These are phyloP conservation scores for Tribolium freemani DNA, from an alignment of 2,888 invertebrate genomes.

Conservation along the genomic window DNA sequence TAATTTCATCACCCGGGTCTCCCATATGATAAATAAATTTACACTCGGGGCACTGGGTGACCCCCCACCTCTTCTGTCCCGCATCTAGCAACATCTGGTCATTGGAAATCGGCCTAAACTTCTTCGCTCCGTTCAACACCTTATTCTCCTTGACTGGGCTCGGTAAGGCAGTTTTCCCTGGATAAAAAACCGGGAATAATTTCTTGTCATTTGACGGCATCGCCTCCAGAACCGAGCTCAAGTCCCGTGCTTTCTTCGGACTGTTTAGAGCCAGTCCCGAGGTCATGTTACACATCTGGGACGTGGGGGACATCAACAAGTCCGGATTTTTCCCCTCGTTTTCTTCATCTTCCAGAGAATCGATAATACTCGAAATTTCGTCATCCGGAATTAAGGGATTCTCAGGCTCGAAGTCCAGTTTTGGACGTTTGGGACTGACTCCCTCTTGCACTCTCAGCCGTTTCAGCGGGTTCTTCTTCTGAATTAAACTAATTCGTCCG, in stretches of 20 bases:
- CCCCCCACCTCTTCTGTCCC: conserved; percentile 86
- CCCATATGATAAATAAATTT: conserved; percentile 80
- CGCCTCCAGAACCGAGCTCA: conserved; percentile 56
- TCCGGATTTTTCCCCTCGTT: conserved; percentile 11
- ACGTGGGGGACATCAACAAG: conserved; percentile 68
- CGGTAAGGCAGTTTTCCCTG: conserved; percentile 38
- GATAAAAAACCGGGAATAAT: conserved; percentile 69
- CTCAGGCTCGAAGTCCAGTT: conserved; percentile 21
- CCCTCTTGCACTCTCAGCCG: conserved; percentile 1
- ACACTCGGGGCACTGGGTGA: conserved; percentile 81
- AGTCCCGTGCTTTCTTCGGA: conserved; percentile 66
- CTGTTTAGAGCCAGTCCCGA: conserved; percentile 68
- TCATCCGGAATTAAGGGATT: conserved; percentile 37
- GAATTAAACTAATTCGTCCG: conserved; percentile 59
- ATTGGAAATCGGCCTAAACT: conserved; percentile 68
- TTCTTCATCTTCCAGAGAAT: conserved; percentile 41
- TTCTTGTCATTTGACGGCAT: conserved; percentile 54
- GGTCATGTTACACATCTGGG: conserved; percentile 70
- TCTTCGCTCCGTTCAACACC: conserved; percentile 51
- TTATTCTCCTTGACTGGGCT: conserved; percentile 27
- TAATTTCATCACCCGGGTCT: conserved; percentile 84
- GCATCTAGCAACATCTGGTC: conserved; percentile 86
- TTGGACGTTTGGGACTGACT: conserved; percentile 10
- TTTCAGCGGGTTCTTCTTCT: conserved; percentile 35
- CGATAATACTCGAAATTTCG: conserved; percentile 37